Conservation (phyloP, 2,888 invertebrate species). For the Dynastes grantii region DNA sequence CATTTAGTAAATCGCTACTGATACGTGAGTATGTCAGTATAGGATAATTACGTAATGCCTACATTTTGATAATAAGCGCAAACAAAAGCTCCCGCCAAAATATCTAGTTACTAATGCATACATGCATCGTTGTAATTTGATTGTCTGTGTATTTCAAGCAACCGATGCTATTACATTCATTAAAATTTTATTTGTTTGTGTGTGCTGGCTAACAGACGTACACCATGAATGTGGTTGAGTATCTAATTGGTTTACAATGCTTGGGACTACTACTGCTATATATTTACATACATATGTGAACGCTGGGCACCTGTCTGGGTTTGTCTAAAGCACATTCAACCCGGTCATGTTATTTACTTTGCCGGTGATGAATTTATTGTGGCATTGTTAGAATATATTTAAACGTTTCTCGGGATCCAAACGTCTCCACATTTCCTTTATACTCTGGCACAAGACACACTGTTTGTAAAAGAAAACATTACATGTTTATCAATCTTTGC, state of each 20-base stretch:
- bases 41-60: neutral
- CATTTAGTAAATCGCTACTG: neutral
- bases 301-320: conserved; percentile 41
- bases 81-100: neutral
- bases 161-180: conserved; percentile 35
- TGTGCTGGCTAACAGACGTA: conserved; percentile 24
- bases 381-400: conserved; percentile 43
- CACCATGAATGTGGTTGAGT: conserved; percentile 2
- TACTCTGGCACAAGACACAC: neutral
- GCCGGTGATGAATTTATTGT: conserved; percentile 39
- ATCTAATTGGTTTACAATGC: conserved; percentile 46
- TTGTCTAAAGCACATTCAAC: conserved; percentile 46
- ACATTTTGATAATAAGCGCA: conserved; percentile 13
- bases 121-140: conserved; percentile 11
- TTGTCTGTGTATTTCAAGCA: conserved; percentile 17
- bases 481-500: neutral
- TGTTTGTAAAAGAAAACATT: neutral
- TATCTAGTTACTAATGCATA: neutral
- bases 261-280: conserved; percentile 32
- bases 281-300: conserved; percentile 33
- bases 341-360: conserved; percentile 33
- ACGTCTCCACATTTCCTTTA: conserved; percentile 11
- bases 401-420: conserved; percentile 28
- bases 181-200: conserved; percentile 36
- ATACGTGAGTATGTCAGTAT: neutral